Conservation (phyloP, 2,797 vertebrate species). For the Anableps anableps region DNA sequence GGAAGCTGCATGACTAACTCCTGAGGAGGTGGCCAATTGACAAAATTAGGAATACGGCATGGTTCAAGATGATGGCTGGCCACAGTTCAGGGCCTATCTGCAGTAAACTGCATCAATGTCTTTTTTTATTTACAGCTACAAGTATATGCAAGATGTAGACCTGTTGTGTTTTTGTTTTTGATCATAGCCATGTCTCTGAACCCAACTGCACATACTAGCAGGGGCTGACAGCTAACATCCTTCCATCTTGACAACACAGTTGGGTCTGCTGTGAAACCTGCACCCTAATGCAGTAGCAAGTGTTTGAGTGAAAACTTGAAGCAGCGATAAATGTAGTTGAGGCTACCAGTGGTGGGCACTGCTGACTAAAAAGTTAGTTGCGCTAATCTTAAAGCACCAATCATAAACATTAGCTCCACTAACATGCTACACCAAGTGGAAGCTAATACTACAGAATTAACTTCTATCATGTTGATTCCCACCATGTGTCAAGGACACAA, state of each 20-base stretch:
- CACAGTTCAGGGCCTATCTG: background rate
- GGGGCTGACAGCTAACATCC: background rate
- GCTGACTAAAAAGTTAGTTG: no score
- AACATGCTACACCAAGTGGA: no score
- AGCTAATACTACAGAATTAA: no score
- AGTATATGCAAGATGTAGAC: background rate
- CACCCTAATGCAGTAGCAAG: background rate
- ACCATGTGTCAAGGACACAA: no score
- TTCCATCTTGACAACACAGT: background rate
- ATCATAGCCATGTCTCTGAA: no score
- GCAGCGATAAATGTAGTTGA: background rate
- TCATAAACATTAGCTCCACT: no score
- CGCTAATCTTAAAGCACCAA: no score
- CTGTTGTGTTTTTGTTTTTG: background rate
- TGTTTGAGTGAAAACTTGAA: background rate
- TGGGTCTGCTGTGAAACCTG: background rate
- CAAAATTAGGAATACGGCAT: background rate
- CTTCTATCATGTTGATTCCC: no score
- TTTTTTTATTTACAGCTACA: no score
- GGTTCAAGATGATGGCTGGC: background rate
- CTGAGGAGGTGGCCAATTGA: background rate
- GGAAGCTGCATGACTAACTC: background rate
- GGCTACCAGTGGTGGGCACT: no score
- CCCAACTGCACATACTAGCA: no score
- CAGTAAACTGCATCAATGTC: background rate